Evolutionary conservation across 2,888 invertebrate species (phyloP), one percentile per base, ranked within the genome.

Genomic region (Coenonympha glycerion): DNA sequence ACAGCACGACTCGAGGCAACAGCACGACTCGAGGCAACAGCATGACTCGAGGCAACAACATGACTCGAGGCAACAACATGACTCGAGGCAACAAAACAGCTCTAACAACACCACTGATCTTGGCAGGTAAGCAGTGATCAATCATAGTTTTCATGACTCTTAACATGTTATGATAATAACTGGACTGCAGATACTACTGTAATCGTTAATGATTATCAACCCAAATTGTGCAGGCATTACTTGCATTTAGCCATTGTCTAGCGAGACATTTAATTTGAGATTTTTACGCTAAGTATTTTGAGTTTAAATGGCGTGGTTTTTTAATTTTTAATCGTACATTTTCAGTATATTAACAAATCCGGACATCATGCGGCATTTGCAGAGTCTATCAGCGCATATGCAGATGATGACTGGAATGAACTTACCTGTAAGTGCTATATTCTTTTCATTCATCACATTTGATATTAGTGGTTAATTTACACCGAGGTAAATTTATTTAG

Each of bases 361-460:
- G 0, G 95, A 96, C 81, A 93, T 98, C 34, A 88, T 98, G 74
- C 89, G 96, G 48, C 97, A 97, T 66, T 86, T 98, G 41, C 97
- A 97, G 71, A 95, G 92, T 13, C 77, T 94, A 55, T 93, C 93
- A 67, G 89, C 88, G 5, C 88, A 89, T 53, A 87, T 88, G 86
- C 83, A 83, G 40, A 71, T 88, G 55, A 85, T 87, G 78, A 78
- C 87, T 8, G 84, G 86, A 45, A 79, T 88, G 79, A 86, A 83
- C 56, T 73, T 84, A 65, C 80, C 85, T 52, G 85, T 87, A 55
- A 79, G 85, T 76, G 36, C 45, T 5, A 6, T 15, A n/a, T 22
- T 5, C 6, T 2, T 18, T 36, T 28, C 21, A 9, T 13, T 33
- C 33, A 2, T 31, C 15, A 3, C 1, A 6, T 5, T n/a, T n/a